Evolutionary conservation across 2,888 invertebrate genomes (phyloP).

Genomic region (Cinara cedri): DNA sequence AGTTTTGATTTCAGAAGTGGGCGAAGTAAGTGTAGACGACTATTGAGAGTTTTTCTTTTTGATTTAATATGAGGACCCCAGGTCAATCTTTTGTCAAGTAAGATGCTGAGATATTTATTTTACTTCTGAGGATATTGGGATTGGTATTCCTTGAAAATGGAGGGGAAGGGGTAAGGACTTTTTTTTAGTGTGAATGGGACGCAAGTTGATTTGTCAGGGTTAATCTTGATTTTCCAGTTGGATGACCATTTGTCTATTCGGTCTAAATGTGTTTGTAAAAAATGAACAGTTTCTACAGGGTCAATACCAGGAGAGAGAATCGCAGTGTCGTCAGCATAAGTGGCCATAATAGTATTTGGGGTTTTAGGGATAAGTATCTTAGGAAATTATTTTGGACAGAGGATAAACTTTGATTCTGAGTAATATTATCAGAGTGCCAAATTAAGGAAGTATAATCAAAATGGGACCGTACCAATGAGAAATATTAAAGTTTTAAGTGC

Average conservation of each 20-base stretch:
- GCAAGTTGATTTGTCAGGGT: neutral
- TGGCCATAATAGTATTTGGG: no score
- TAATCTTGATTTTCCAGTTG: neutral
- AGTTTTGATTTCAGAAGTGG: neutral
- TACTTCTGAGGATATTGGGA: neutral
- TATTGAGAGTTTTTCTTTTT: neutral
- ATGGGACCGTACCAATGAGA: no score
- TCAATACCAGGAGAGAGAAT: neutral
- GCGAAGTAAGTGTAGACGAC: neutral
- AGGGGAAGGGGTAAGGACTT: no score
- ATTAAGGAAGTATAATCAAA: no score
- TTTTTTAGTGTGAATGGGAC: neutral
- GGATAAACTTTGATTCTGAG: no score
- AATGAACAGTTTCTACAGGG: neutral
- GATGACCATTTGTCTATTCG: conserved; percentile 23
- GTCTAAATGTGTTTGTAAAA: neutral
- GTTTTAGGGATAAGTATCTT: no score
- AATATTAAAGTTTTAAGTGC: no score
- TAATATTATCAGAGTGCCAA: no score
- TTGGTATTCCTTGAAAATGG: neutral
- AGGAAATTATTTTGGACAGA: no score
- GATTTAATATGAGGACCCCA: neutral
- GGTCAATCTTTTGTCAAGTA: neutral
- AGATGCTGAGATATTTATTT: neutral
- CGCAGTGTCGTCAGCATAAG: no score